Conservation (phyloP, 2,113 vertebrate species). For the Ptychochromis oligacanthus region DNA sequence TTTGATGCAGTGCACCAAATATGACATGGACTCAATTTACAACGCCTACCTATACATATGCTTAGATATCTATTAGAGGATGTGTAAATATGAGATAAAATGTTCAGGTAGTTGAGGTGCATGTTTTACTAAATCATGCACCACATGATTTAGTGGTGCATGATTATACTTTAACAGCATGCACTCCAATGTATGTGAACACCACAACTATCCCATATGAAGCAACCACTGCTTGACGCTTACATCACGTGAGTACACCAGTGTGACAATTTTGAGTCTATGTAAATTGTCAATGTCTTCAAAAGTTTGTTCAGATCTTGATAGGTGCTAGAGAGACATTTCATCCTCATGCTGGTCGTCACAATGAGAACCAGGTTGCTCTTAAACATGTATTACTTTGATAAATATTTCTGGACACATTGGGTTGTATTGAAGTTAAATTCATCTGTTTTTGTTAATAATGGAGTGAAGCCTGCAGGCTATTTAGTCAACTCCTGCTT, state of each 20-base stretch:
- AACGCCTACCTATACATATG: not conserved
- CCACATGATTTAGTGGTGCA: no score
- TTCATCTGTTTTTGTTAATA: not conserved
- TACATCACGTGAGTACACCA: fast-evolving
- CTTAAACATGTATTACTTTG: not conserved
- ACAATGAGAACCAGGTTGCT: not conserved
- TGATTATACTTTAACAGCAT: not conserved
- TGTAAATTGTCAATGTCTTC: not conserved
- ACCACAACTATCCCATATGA: not conserved
- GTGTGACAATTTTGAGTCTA: not conserved
- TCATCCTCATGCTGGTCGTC: not conserved
- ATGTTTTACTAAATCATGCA: not conserved
- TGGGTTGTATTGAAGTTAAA: not conserved
- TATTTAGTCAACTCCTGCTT: not conserved
- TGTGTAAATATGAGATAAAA: not conserved
- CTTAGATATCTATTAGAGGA: not conserved
- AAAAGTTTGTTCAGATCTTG: not conserved
- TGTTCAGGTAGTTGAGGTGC: not conserved
- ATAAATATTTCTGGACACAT: not conserved
- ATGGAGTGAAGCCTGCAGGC: fast-evolving
- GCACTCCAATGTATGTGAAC: not conserved
- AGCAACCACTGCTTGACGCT: not conserved
- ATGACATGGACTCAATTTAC: not conserved
- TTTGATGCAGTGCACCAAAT: not conserved
- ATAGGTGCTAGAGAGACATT: not conserved